phyloP scores from a whole-genome alignment of 2,797 vertebrate species.

The Telmatherina bonti region DNA sequence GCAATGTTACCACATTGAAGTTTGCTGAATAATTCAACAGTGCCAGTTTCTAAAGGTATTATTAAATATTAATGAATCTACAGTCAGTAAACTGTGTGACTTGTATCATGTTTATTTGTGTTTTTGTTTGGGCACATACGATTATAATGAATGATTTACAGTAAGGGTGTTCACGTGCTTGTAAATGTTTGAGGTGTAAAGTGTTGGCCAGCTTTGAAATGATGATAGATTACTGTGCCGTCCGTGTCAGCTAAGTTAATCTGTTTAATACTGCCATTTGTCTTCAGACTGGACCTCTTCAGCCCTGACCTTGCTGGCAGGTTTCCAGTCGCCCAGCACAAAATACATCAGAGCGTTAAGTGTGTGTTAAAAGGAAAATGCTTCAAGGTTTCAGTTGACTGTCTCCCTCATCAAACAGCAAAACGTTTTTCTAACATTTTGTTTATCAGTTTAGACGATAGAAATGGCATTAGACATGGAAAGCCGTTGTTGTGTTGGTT shows the following conservation, averaged over 20 bases:
- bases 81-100: conserved; percentile 40
- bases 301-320: conserved; percentile 46
- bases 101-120: conserved; percentile 27
- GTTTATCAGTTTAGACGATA: not conserved
- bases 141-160: not conserved
- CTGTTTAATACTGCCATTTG: conserved; percentile 46
- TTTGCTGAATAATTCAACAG: conserved; percentile 77
- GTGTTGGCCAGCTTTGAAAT: conserved; percentile 28
- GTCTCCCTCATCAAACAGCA: not conserved
- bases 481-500: not conserved
- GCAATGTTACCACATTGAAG: conserved; percentile 57
- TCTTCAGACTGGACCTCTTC: conserved; percentile 46
- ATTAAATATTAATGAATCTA: conserved; percentile 79
- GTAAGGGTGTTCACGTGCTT: conserved; percentile 2
- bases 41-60: conserved; percentile 62
- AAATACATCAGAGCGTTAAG: not conserved
- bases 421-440: not conserved
- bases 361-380: conserved; percentile 6
- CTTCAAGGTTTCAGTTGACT: conserved; percentile 1
- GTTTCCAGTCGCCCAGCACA: conserved; percentile 26
- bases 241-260: conserved; percentile 49
- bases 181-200: conserved; percentile 10
- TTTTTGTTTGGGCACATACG: conserved; percentile 20
- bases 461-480: not conserved
- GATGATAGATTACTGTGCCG: conserved; percentile 43